Evolutionary conservation across 2,888 invertebrate species (phyloP), one percentile per base, ranked within the genome.

Genomic region (Marasmarcha lunaedactyla): DNA sequence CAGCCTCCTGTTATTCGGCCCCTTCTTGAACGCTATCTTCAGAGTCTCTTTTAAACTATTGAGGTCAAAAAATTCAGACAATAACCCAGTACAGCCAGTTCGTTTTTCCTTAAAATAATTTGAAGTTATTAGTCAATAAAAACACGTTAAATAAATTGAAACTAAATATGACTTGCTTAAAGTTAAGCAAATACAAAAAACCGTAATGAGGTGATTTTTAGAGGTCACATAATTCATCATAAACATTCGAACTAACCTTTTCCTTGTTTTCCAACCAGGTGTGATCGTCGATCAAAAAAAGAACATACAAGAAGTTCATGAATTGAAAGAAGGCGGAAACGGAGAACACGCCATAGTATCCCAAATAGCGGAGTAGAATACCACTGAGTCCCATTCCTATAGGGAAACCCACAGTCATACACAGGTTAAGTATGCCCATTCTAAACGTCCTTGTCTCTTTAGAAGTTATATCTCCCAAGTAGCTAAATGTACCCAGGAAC

Each of bases 401-500:
- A 4, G 81, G 83, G 46, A 79, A 77, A n/a, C 81, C 79, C 1
- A 79, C 51, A n/a, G 78, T 76, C 74, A 79, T 72, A 46, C 81
- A 79, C 52, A 83, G 55, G 54, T 59, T 81, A 34, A 79, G 46
- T 36, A 89, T 77, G 0, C 88, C 88, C 44, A 90, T 72, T 37
- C 89, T 69, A 39, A 86, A 72, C 0, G 89, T 89, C 52, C 88
- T 83, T 2, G 79, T 79, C 33, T 86, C 79, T 20, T 70, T 74
- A 10, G 79, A 76, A 9, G 88, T 85, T 5, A 88, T 79, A 37
- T 87, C 87, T 6, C 87, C 85, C 33, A 89, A 66, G 58, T 88
- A 89, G 48, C 87, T 87, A 60, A 86, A 86, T 38, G 87, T 68
- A 1, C 86, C 85, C 34, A 87, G 72, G 38, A 86, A 79, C 78